Conservation (phyloP, 2,888 invertebrate species). For the Peribatodes rhomboidaria region DNA sequence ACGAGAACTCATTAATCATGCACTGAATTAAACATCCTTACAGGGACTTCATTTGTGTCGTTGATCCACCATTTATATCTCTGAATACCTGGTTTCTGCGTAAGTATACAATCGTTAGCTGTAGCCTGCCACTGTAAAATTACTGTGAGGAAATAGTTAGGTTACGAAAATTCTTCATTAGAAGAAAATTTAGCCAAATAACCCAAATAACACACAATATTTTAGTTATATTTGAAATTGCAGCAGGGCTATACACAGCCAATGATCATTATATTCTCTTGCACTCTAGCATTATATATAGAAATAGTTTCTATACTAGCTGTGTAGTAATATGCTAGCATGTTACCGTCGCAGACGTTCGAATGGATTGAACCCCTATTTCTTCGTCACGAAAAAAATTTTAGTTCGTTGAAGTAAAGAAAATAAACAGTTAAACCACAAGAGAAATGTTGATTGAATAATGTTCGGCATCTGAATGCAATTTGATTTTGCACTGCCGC, state of each 20-base stretch:
- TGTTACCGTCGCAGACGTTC: neutral
- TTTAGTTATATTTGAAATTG: neutral
- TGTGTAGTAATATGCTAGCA: neutral
- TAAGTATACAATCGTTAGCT: neutral
- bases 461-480: slow-evolving; percentile 13
- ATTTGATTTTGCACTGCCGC: slow-evolving; percentile 19
- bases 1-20: slow-evolving; percentile 28
- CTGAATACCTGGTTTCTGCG: neutral
- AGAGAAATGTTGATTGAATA: slow-evolving; percentile 7
- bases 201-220: neutral
- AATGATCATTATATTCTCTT: neutral
- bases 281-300: too few species aligned
- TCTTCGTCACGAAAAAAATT: neutral
- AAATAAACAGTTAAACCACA: neutral
- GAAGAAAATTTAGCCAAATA: too few species aligned
- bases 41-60: slow-evolving; percentile 5
- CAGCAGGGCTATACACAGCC: too few species aligned
- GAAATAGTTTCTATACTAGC: too few species aligned
- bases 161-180: neutral
- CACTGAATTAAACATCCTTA: slow-evolving; percentile 17
- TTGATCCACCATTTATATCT: slow-evolving; percentile 13
- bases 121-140: neutral
- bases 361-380: neutral
- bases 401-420: neutral
- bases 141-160: too few species aligned